Conservation (phyloP, 2,797 vertebrate genomes). For the Platalea minor region DNA sequence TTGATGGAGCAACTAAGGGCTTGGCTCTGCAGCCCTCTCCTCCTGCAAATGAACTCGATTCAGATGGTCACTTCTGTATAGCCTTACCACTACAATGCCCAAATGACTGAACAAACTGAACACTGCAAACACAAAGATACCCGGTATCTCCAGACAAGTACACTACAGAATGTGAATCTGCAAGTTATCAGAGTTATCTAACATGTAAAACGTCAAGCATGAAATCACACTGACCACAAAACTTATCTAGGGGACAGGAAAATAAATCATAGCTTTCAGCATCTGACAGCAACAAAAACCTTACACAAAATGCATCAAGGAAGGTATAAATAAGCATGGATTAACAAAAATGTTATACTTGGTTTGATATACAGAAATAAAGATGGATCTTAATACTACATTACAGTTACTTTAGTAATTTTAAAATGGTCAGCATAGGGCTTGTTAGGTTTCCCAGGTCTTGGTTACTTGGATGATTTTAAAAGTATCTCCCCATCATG, state of each 20-base stretch:
- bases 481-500: not conserved
- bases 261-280: not conserved
- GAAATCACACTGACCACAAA: not conserved
- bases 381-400: not conserved
- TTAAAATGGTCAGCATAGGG: not conserved
- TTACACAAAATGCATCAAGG: not conserved
- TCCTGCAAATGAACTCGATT: rapidly evolving
- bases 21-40: not conserved
- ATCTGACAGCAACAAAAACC: not conserved
- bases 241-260: not conserved
- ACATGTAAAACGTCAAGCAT: not conserved
- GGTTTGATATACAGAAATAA: not conserved
- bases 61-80: not conserved
- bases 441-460: not conserved
- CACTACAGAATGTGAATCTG: not conserved
- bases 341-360: not conserved
- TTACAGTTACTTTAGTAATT: not conserved
- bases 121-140: not conserved
- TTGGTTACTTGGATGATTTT: not conserved
- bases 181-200: not conserved
- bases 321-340: not conserved
- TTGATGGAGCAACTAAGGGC: not conserved
- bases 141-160: not conserved
- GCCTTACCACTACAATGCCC: too few relatives aligned
- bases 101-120: not conserved